Evolutionary conservation across 2,888 invertebrate genomes (phyloP), one percentile per base, ranked within the genome.

Genomic region (Caenorhabditis doughertyi): DNA sequence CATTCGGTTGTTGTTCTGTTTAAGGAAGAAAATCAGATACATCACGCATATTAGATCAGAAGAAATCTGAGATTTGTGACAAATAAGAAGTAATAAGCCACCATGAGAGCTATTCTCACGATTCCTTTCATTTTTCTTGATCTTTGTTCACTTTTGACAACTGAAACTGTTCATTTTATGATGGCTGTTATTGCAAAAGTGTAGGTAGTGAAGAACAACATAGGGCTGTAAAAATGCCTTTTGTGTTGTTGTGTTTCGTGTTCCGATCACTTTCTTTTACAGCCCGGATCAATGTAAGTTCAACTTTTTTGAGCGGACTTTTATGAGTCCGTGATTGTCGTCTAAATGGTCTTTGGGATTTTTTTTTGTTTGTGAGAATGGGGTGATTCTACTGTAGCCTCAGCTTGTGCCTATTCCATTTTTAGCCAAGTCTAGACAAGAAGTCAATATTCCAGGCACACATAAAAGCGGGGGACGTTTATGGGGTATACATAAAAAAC

Each of bases 41-140:
- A 73, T 73, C 73, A 73, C 64, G 64, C 73, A 73, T 64, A 64
- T 64, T 53, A 32, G 73, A 73, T 73, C 73, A 73, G 73, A 73
- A 73, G 21, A 51, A 44, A 11, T 42, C 0, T 23, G 56, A 13
- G n/a, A 44, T 32, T 23, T 32, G 27, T 8, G 42, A 44, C 7
- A 47, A 21, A 32, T 29, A 47, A 29, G 11, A 13, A 47, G n/a
- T 21, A 39, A 18, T 2, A 39, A 27, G 21, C 64, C 27, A 47
- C 29, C n/a, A 7, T 32, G 21, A 60, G 39, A 51, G 35, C 44
- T 39, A n/a, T 23, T 71, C 70, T 58, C 70, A 58, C 70, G 51
- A 58, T 39, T n/a, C 4, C 8, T 58, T 49, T 4, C 44, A 18
- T 47, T 51, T 58, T 58, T 49, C 4, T 7, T 13, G 60, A 72